Percentiles rank a stretch among this genome's conserved stretches.
phyloP scores from a whole-genome alignment of 2,797 vertebrate genomes.

The Acanthis flammea region DNA sequence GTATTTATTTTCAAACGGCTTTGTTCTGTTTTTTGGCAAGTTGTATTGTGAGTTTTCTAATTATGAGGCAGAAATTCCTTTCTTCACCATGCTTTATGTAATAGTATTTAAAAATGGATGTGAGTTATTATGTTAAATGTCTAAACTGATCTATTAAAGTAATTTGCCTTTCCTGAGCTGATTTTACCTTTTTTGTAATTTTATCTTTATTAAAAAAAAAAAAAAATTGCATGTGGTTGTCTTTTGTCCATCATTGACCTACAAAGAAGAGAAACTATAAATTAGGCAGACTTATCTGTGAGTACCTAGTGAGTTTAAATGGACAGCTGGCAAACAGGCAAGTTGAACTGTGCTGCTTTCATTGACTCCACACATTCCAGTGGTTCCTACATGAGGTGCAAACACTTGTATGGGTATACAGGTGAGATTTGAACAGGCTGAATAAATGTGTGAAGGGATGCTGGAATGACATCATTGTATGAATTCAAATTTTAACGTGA shows the following conservation, averaged over 20 bases:
- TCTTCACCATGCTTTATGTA: constrained; percentile 82
- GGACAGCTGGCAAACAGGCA: background rate
- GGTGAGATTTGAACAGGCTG: background rate
- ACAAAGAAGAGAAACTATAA: background rate
- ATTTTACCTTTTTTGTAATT: constrained; percentile 84
- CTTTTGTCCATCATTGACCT: constrained; percentile 60
- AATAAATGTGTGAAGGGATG: background rate
- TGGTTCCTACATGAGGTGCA: background rate
- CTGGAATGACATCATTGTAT: background rate
- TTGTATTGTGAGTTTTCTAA: constrained; percentile 84
- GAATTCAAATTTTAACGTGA: accelerated
- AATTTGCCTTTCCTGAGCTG: constrained; percentile 81
- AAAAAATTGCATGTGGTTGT: constrained; percentile 61
- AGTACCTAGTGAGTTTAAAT: background rate
- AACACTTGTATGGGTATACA: background rate
- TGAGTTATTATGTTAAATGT: constrained; percentile 81
- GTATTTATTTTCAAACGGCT: constrained; percentile 84
- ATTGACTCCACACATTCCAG: background rate
- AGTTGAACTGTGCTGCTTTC: background rate
- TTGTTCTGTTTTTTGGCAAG: constrained; percentile 79
- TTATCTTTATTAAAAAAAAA: constrained; percentile 82
- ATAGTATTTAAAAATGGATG: constrained; percentile 85
- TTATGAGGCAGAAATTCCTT: constrained; percentile 81
- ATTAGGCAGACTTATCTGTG: background rate
- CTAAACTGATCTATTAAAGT: constrained; percentile 82